These are phyloP conservation scores for Hirudinaria manillensis DNA, from an alignment of 2,888 invertebrate genomes.

Conservation along the genomic window DNA sequence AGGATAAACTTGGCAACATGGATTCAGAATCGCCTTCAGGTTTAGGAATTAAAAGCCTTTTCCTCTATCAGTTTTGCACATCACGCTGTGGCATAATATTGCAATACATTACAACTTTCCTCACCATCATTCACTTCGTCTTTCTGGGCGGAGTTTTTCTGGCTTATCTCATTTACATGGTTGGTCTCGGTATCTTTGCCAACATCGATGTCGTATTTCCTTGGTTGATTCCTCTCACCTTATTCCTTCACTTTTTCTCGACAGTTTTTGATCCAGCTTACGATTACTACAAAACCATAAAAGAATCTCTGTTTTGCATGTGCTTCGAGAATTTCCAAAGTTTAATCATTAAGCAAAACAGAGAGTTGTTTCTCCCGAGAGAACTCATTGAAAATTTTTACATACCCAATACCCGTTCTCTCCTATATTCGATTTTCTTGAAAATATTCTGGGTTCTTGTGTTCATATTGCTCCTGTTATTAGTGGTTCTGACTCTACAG, in stretches of 20 bases:
- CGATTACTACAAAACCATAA: conserved; percentile 25
- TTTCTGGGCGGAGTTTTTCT: conserved; percentile 29
- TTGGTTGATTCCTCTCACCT: conserved; percentile 27
- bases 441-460: conserved; percentile 25
- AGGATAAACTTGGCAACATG: background rate
- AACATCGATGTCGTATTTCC: conserved; percentile 33
- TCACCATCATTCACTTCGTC: conserved; percentile 25
- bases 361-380: conserved; percentile 31
- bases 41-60: background rate
- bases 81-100: conserved; percentile 8
- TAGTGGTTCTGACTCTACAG: conserved; percentile 37
- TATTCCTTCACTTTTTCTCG: conserved; percentile 31
- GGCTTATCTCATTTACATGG: conserved; percentile 30
- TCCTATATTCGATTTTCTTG: conserved; percentile 27
- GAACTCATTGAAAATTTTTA: conserved; percentile 32
- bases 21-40: background rate
- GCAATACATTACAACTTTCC: conserved; percentile 15
- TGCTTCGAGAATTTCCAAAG: conserved; percentile 21
- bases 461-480: conserved; percentile 35
- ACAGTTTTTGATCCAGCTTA: conserved; percentile 26
- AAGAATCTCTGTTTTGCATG: conserved; percentile 28
- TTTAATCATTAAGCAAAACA: conserved; percentile 28
- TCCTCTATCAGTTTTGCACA: conserved; percentile 11
- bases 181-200: conserved; percentile 31
- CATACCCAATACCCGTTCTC: conserved; percentile 27